phyloP scores from a whole-genome alignment of 2,888 invertebrate genomes.

The Ophion ventricosus region DNA sequence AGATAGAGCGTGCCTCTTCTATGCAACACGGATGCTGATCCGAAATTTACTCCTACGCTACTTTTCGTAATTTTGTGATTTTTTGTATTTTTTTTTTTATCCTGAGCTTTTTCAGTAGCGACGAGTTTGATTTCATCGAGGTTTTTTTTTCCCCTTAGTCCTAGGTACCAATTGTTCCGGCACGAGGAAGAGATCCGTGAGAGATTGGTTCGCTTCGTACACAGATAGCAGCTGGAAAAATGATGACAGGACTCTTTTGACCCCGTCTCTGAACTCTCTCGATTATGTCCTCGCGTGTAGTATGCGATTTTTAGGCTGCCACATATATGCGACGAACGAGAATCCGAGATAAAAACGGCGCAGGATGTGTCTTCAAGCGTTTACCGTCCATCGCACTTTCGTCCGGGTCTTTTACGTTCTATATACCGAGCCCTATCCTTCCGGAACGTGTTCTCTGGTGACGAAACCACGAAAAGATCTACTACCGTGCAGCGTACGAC shows the following conservation, averaged over 20 bases:
- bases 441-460: slow-evolving; percentile 46
- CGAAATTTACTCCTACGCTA: neutral
- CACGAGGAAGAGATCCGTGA: slow-evolving; percentile 30
- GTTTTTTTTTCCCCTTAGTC: slow-evolving; percentile 1
- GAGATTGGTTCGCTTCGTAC: slow-evolving; percentile 30
- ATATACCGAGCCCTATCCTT: slow-evolving; percentile 16
- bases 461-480: slow-evolving; percentile 54
- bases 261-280: slow-evolving; percentile 51
- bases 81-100: neutral
- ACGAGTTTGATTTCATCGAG: neutral
- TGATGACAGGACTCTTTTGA: slow-evolving; percentile 49
- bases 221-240: slow-evolving; percentile 28
- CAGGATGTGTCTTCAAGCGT: slow-evolving; percentile 29
- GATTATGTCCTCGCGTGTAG: slow-evolving; percentile 59
- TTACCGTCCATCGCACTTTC: slow-evolving; percentile 62
- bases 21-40: slow-evolving; percentile 6
- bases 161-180: slow-evolving; percentile 16
- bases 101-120: slow-evolving; percentile 3
- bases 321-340: slow-evolving; percentile 1
- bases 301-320: slow-evolving; percentile 57
- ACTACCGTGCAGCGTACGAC: slow-evolving; percentile 22
- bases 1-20: slow-evolving; percentile 48
- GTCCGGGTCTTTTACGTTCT: slow-evolving; percentile 63
- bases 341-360: neutral
- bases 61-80: neutral